Base-by-base conservation (phyloP, 1,140 invertebrate species). In the Diabrotica virgifera region DNA sequence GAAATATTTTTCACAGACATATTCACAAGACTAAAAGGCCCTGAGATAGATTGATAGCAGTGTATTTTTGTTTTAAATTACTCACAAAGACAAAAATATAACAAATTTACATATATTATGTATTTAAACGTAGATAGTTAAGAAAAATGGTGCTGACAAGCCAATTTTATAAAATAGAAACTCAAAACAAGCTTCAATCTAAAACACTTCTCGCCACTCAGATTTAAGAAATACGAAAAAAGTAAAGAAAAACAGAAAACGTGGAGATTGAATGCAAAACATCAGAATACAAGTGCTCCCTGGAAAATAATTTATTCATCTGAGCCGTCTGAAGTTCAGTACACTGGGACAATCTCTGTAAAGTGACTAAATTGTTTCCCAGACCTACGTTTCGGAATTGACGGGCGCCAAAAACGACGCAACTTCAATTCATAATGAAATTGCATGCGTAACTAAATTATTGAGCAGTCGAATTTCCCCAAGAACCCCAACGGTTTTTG, bases 391-490 rank as follows among this genome's bases (percentile, higher is more conserved):
- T 46, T 46, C 40, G 40, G 6, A 46, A 46, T 46, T 46, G 40
- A 46, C 40, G 40, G 3, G 40, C n/a, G 40, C 40, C 40, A 46
- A 46, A 53, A 53, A 53, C n/a, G 52, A 53, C 52, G 55, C 35
- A 36, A 6, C 55, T 36, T 40, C 36, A 57, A 57, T 57, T 57
- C 24, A 12, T 57, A 36, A 57, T 36, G 55, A 36, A 57, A 57
- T 38, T 37, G 55, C 2, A 57, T 57, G 55, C 36, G n/a, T 57
- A 57, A n/a, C 55, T 57, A 5, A 36, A 57, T 57, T 57, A 57
- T 57, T 57, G 36, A 57, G n/a, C 12, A 57, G 55, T 36, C 10
- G 24, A 14, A 40, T 57, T 36, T 57, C 12, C 55, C 36, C 24
- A 36, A 24, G 36, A 57, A 36, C 62, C 37, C n/a, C 40, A 24